These are phyloP conservation scores for Capromys pilorides DNA, from an alignment of 2,797 vertebrate species.

Conservation along the genomic window DNA sequence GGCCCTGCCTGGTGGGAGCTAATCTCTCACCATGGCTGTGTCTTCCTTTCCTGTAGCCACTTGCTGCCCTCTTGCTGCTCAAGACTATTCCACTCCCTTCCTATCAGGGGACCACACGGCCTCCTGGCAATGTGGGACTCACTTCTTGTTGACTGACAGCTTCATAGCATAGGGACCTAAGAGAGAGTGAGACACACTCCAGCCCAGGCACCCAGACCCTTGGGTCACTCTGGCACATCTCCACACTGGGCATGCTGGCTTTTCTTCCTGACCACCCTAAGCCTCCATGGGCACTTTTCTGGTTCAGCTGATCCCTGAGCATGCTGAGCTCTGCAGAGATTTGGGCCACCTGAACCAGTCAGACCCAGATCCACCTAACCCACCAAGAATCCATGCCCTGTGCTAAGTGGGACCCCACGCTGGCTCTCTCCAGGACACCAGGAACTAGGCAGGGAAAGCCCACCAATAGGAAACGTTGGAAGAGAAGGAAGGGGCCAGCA, in stretches of 20 bases:
- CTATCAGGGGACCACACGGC: slow-evolving; percentile 38
- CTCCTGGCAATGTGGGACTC: slow-evolving; percentile 54
- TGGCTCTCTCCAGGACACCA: not conserved
- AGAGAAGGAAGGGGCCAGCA: not conserved
- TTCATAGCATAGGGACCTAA: not conserved
- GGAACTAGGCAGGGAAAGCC: slow-evolving; percentile 2
- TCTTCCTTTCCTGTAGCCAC: not conserved
- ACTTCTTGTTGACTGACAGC: slow-evolving; percentile 68
- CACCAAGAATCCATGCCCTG: not conserved
- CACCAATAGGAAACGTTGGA: not conserved
- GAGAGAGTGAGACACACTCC: not conserved
- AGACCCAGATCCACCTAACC: not conserved
- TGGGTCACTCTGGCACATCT: not conserved
- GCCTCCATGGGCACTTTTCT: not conserved
- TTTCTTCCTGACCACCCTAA: not conserved
- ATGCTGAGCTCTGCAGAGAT: not conserved
- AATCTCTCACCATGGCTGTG: not conserved
- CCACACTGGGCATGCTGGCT: not conserved
- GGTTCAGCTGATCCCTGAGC: not conserved
- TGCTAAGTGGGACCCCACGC: not conserved
- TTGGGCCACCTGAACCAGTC: not conserved
- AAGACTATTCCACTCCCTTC: slow-evolving; percentile 47
- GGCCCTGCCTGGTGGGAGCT: not conserved
- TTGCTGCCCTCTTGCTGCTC: not conserved
- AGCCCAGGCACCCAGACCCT: not conserved